Evolutionary conservation across 1,140 invertebrate genomes (phyloP), one percentile per base, ranked within the genome.

Genomic region (Zaprionus inermis): DNA sequence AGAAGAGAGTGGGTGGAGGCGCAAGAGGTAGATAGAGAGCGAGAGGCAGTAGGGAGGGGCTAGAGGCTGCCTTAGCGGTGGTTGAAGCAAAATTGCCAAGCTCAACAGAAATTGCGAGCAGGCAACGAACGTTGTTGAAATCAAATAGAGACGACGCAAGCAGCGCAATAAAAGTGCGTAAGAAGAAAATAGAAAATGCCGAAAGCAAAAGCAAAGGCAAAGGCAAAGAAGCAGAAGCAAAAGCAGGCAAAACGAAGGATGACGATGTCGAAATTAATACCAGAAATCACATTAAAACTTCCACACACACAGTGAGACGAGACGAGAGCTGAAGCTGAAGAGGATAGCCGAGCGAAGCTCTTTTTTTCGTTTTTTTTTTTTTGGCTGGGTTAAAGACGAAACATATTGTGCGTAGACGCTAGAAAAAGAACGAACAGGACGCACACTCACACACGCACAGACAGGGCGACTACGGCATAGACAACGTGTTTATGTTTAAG

Each of bases 241-340:
- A 16, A 56, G 10, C 38, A 41, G 30, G 51, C 56, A 81, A 69
- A 44, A n/a, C n/a, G 60, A 83, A 80, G 71, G 84, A 88, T 88
- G 85, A 89, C 84, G 84, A 88, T 89, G 84, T 76, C 84, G 84
- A 88, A 88, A 88, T 88, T 88, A 88, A 88, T 88, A 89, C 84
- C 84, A 88, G 83, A 82, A 88, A 89, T 88, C 84, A 89, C 84
- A 88, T 88, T 88, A 88, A 88, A 88, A 88, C 84, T 88, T 88
- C 81, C 66, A 86, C 59, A 73, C 36, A 79, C 76, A 24, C 51
- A 38, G 44, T 55, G 75, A 54, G 70, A n/a, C n/a, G 57, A 28
- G 24, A 28, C 22, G 22, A 24, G 36, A 12, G 36, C 12, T 16
- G 20, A 10, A 69, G 44, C 54, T 34, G 56, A 28, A 52, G 16